These are phyloP conservation scores for Cathartes aura DNA, from an alignment of 2,113 vertebrate genomes.

Conservation along the genomic window DNA sequence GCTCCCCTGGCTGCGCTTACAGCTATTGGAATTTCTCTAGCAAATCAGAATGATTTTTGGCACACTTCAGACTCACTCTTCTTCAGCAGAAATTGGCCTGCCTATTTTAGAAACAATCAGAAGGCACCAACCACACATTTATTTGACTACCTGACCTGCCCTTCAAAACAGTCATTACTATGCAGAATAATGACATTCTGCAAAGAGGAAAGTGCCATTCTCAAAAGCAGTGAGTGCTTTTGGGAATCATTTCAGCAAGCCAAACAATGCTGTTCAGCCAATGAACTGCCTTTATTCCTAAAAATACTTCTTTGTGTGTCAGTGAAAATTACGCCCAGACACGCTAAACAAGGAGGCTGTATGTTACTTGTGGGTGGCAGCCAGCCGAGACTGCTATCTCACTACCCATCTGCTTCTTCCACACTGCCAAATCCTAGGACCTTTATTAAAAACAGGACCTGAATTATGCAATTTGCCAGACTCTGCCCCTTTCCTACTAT, in stretches of 20 bases:
- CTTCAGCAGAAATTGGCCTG: slow-evolving; percentile 39
- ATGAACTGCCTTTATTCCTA: slow-evolving; percentile 7
- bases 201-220: neutral
- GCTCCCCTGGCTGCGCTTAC: slow-evolving; percentile 1
- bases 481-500: neutral
- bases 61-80: slow-evolving; percentile 18
- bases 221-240: neutral
- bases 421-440: neutral
- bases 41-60: slow-evolving; percentile 10
- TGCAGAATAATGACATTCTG: neutral
- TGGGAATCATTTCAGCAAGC: neutral
- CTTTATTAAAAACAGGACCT: neutral
- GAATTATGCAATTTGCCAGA: neutral
- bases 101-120: slow-evolving; percentile 43
- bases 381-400: neutral
- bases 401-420: slow-evolving; percentile 5
- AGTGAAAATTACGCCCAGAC: neutral
- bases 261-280: slow-evolving; percentile 3
- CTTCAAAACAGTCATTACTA: neutral
- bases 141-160: slow-evolving; percentile 29
- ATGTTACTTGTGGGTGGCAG: slow-evolving; percentile 17
- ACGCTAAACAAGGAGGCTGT: slow-evolving; percentile 21
- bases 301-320: slow-evolving; percentile 17
- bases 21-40: slow-evolving; percentile 4
- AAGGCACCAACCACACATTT: slow-evolving; percentile 29